phyloP scores from a whole-genome alignment of 2,888 invertebrate species.

The Lacanobia wlatinum region DNA sequence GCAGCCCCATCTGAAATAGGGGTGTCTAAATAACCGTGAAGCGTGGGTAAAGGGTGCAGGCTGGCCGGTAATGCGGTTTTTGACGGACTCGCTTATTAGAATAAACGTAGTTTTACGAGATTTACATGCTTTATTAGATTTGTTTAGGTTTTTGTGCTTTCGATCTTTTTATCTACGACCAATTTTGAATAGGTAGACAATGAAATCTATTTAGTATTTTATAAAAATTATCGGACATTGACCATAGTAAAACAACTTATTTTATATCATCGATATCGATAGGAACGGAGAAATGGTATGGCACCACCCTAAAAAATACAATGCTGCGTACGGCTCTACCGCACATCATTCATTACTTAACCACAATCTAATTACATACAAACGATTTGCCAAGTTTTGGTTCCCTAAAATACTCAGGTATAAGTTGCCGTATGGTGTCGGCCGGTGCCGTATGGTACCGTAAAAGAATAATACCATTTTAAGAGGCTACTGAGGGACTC shows the following conservation, averaged over 20 bases:
- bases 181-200: background rate
- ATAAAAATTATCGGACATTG: background rate
- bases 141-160: background rate
- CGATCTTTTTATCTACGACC: background rate
- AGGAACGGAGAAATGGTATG: background rate
- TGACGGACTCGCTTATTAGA: constrained; percentile 51
- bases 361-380: constrained; percentile 3
- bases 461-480: no score
- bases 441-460: no score
- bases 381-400: background rate
- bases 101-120: constrained; percentile 40
- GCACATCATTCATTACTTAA: constrained; percentile 8
- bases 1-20: constrained; percentile 44
- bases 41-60: constrained; percentile 60
- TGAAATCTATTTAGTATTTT: background rate
- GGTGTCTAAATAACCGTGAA: constrained; percentile 66
- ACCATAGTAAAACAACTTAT: background rate
- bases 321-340: background rate
- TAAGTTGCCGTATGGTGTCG: background rate
- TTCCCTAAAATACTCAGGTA: background rate
- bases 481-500: no score
- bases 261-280: constrained; percentile 32
- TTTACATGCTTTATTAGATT: constrained; percentile 42
- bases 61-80: constrained; percentile 53
- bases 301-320: background rate